Evolutionary conservation across 2,113 vertebrate species (phyloP).

Genomic region (Numida meleagris): DNA sequence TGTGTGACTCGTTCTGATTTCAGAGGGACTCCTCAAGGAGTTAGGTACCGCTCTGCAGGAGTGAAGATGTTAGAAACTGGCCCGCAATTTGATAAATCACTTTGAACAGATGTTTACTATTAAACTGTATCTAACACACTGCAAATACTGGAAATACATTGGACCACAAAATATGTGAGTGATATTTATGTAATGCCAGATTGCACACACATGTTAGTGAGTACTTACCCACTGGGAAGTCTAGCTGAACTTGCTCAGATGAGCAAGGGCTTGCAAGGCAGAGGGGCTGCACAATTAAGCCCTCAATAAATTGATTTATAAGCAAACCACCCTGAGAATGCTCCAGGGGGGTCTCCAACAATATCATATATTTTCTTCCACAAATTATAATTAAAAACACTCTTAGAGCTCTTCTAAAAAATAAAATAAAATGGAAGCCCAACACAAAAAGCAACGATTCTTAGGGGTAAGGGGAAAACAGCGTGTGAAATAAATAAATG

Average conservation of each 20-base stretch:
- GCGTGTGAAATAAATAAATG: conserved; percentile 1
- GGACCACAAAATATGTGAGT: conserved; percentile 56
- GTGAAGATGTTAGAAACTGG: conserved; percentile 1
- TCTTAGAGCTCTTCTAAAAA: not conserved
- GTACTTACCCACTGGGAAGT: conserved; percentile 48
- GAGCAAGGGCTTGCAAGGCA: conserved; percentile 58
- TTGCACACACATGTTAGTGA: conserved; percentile 57
- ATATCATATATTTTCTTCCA: conserved; percentile 52
- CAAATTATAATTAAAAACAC: conserved; percentile 58
- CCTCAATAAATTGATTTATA: conserved; percentile 69
- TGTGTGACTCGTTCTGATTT: not conserved
- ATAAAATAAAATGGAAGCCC: not conserved
- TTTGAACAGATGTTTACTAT: conserved; percentile 57
- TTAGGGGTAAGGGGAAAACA: not conserved
- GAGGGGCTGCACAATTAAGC: conserved; percentile 63
- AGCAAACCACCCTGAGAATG: conserved; percentile 54
- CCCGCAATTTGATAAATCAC: conserved; percentile 47
- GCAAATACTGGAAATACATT: conserved; percentile 50
- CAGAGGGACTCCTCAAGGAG: not conserved
- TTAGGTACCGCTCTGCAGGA: conserved; percentile 5
- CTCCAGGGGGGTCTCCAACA: conserved; percentile 60
- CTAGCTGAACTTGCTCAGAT: conserved; percentile 49
- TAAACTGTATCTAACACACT: conserved; percentile 59
- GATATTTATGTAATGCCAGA: conserved; percentile 64
- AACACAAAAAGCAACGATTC: not conserved